Evolutionary conservation across 2,797 vertebrate genomes (phyloP), one percentile per base, ranked within the genome.

Genomic region (Chrosomus eos): DNA sequence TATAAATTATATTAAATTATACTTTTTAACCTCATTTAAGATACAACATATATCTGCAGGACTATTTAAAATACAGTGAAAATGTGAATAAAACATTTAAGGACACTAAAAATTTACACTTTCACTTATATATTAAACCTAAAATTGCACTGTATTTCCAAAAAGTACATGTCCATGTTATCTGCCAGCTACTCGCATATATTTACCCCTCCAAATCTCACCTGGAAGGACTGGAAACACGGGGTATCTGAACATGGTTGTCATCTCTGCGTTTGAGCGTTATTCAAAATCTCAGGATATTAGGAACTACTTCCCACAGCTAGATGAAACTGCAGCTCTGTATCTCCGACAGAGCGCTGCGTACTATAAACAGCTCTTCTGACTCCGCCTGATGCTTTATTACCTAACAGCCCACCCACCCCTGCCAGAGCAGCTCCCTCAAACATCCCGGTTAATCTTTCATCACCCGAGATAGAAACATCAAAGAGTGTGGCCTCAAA

Each of bases 141-240:
- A 66, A 66, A 66, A 33, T 9, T 33, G 16, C 26, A 28, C n/a
- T 55, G 2, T 1, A 28, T 28, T 73, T 11, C 51, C 11, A 14
- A n/a, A 62, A 77, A 77, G 18, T 79, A 26, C 5, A 51, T 33
- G 4, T 36, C 43, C 26, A n/a, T 16, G 10, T 80, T 36, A 66
- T 9, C 28, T 23, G 4, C 7, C 43, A 76, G 13, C 16, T 43
- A 66, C 72, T 4, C 4, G 23, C 48, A 70, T 68, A 21, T 31
- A 64, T 55, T 68, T 5, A 33, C 53, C 33, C 5, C 0, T 55
- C 28, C 6, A 2, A 36, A 85, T 93, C 95, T 95, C 91, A 96
- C 95, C 94, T 93, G 92, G 92, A 86, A 94, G 89, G 91, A 93
- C 92, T 79, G 95, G 94, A 89, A 95, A 95, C 76, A 94, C 91